Percentiles rank a stretch among this genome's conserved stretches.
Conservation (phyloP, 2,797 vertebrate species). For the Tenualosa thibaudeaui region DNA sequence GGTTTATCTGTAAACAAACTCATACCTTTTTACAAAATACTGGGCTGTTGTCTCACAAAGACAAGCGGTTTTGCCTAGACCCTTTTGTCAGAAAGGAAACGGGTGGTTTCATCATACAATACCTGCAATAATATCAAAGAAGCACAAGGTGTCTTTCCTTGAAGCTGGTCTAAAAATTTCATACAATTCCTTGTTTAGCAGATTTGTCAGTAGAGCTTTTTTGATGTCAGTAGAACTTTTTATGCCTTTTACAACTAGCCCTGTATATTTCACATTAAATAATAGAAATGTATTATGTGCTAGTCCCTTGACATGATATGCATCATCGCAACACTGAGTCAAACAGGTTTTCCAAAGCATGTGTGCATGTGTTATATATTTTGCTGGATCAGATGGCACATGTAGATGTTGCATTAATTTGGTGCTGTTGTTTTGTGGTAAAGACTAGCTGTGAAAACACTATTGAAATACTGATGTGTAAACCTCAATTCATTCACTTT, state of each 20-base stretch:
- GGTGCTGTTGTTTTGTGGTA: background rate
- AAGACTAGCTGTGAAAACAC: background rate
- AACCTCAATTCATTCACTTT: too few relatives aligned
- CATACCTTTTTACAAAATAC: background rate
- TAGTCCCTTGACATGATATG: background rate
- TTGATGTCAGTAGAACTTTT: too few relatives aligned
- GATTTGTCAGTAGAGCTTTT: background rate
- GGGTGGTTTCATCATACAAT: background rate
- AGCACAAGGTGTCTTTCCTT: too few relatives aligned
- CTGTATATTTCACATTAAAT: background rate
- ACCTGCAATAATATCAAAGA: background rate
- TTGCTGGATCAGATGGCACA: background rate
- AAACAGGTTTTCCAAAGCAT: constrained; percentile 6
- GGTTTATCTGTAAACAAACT: background rate
- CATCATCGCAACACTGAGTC: background rate
- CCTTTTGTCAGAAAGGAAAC: background rate
- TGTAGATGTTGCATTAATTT: background rate
- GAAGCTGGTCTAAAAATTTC: background rate
- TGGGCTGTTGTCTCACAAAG: background rate
- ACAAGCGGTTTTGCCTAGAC: background rate
- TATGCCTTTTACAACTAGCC: background rate
- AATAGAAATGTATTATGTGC: background rate
- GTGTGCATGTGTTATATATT: background rate
- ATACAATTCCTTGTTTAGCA: background rate
- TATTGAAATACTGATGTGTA: background rate